Evolutionary conservation across 2,888 invertebrate genomes (phyloP).

Genomic region (Xestia xanthographa): DNA sequence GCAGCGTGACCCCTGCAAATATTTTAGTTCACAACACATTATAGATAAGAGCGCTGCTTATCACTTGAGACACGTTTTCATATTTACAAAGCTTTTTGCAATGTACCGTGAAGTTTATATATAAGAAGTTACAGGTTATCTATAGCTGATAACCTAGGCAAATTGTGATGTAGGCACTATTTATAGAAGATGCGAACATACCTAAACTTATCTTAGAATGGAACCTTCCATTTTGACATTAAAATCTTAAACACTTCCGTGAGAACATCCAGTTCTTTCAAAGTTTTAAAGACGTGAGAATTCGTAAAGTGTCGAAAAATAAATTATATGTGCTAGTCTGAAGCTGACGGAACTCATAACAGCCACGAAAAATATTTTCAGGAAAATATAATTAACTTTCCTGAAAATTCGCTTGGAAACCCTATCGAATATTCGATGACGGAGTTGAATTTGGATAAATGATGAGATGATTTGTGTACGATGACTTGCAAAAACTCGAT

Average conservation of each 20-base stretch:
- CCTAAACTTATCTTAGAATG: not conserved
- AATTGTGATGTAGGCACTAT: constrained; percentile 36
- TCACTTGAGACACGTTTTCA: constrained; percentile 39
- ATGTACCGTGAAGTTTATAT: constrained; percentile 18
- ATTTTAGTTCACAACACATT: constrained; percentile 15
- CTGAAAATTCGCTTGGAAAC: constrained; percentile 1
- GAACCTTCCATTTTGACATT: not conserved
- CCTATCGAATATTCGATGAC: constrained; percentile 23
- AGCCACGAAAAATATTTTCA: constrained; percentile 9
- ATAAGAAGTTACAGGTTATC: constrained; percentile 43
- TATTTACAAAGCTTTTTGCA: constrained; percentile 40
- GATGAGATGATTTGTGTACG: constrained; percentile 30
- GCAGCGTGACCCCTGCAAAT: constrained; percentile 8
- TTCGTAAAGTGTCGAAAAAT: not conserved
- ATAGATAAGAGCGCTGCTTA: constrained; percentile 26
- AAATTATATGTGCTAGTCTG: constrained; percentile 1
- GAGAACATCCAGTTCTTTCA: not conserved
- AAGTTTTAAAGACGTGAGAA: not conserved
- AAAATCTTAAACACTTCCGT: not conserved
- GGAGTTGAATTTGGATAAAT: constrained; percentile 17
- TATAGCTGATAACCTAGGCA: constrained; percentile 44
- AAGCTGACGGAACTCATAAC: constrained; percentile 16
- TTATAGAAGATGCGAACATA: constrained; percentile 17
- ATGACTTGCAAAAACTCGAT: constrained; percentile 42
- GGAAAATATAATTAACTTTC: constrained; percentile 21